A percentile compares a stretch with the other conserved stretches of the same genome.
Conservation (phyloP, 2,888 invertebrate genomes). For the Mythimna ferrago region DNA sequence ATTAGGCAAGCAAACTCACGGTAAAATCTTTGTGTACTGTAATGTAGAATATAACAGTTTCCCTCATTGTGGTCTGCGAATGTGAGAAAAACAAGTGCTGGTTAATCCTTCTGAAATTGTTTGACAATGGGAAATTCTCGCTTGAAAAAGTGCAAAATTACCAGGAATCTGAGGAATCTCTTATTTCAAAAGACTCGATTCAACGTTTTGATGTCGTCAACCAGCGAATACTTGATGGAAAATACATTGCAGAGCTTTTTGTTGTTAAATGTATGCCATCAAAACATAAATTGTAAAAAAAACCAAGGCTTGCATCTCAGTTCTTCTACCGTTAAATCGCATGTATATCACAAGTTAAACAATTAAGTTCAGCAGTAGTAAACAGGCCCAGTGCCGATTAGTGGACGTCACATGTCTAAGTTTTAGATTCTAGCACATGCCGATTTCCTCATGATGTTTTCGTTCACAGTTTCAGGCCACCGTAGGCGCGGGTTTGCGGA, state of each 20-base stretch:
- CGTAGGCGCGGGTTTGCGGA: no score
- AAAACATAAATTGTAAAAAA: no score
- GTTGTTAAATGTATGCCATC: background rate
- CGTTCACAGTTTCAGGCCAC: no score
- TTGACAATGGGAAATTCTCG: conserved; percentile 39
- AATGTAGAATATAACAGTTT: conserved; percentile 16
- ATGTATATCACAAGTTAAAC: no score
- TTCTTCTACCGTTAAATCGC: no score
- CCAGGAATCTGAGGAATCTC: conserved; percentile 8
- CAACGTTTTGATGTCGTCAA: conserved; percentile 27
- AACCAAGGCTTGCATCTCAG: no score
- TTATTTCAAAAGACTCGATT: conserved; percentile 19
- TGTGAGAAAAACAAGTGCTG: conserved; percentile 36
- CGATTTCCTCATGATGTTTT: no score
- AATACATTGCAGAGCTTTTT: background rate
- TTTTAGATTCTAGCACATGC: no score
- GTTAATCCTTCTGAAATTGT: conserved; percentile 45
- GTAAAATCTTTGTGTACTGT: background rate
- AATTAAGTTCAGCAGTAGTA: no score
- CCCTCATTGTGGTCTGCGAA: conserved; percentile 19
- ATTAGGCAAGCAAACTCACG: conserved; percentile 2
- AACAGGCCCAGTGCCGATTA: no score
- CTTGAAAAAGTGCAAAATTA: conserved; percentile 39
- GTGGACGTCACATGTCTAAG: no score
- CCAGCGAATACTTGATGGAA: background rate